Conservation (phyloP, 2,113 vertebrate genomes). For the Parus major region DNA sequence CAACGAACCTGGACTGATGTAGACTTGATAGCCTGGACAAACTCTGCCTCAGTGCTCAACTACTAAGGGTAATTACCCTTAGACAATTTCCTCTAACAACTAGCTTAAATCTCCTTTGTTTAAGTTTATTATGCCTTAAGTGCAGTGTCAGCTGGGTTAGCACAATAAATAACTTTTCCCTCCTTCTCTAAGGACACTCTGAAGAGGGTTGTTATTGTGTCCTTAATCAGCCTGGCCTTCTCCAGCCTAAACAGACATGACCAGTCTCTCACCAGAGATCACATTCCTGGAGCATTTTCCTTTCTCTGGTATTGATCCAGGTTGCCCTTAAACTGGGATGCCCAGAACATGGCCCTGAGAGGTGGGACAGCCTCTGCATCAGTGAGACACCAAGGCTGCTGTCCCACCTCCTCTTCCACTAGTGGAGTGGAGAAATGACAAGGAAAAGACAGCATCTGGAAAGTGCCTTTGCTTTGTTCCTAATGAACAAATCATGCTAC, state of each 20-base stretch:
- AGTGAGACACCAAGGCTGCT: neutral
- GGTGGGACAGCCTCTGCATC: neutral
- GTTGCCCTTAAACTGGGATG: neutral
- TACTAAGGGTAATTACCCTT: neutral
- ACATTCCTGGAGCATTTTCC: neutral
- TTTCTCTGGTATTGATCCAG: neutral
- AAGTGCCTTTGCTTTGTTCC: neutral
- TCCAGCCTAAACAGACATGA: slow-evolving; percentile 8
- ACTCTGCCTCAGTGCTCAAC: neutral
- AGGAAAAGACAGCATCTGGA: neutral
- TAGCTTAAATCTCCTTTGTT: neutral
- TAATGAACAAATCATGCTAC: neutral
- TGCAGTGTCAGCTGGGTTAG: neutral
- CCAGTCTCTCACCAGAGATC: neutral
- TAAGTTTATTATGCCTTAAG: neutral
- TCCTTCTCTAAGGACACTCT: neutral
- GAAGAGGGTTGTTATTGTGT: neutral
- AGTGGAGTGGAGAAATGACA: neutral
- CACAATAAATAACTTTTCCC: neutral
- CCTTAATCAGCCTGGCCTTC: neutral
- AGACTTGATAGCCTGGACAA: neutral
- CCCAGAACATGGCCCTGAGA: neutral
- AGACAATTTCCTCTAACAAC: neutral
- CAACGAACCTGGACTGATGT: neutral
- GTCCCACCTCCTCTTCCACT: neutral